These are phyloP conservation scores for Oncopodura yosiiana DNA, from an alignment of 1,140 invertebrate species.

Conservation along the genomic window DNA sequence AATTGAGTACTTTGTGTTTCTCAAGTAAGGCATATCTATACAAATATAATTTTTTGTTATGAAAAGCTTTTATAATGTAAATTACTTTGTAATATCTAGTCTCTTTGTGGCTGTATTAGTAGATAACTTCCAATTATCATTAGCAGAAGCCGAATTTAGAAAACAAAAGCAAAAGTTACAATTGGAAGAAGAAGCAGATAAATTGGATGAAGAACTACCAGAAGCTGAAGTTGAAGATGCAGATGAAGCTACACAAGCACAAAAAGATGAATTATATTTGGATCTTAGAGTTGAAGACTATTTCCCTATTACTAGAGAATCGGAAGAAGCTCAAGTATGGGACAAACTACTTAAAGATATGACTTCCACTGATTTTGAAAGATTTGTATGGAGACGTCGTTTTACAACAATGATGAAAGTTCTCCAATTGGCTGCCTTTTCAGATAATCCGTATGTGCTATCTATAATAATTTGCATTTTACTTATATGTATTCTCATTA, in stretches of 20 bases:
- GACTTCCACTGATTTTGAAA: constrained; percentile 25
- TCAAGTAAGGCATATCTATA: constrained; percentile 30
- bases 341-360: constrained; percentile 17
- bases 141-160: constrained; percentile 25
- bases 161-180: neutral
- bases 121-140: constrained; percentile 38
- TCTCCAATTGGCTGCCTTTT: no score
- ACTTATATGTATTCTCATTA: no score
- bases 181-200: constrained; percentile 5
- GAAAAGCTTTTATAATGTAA: neutral
- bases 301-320: constrained; percentile 5
- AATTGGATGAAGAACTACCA: constrained; percentile 7
- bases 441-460: no score
- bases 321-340: constrained; percentile 16
- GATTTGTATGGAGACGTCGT: constrained; percentile 19
- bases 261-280: neutral
- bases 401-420: no score
- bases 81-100: constrained; percentile 12
- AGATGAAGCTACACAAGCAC: neutral
- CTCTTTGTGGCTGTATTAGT: constrained; percentile 38
- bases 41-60: neutral
- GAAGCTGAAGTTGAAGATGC: neutral
- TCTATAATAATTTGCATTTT: no score
- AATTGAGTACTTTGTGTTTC: constrained; percentile 38
- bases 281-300: constrained; percentile 25